These are phyloP conservation scores for Papilio demoleus DNA, from an alignment of 2,888 invertebrate species.

Conservation along the genomic window DNA sequence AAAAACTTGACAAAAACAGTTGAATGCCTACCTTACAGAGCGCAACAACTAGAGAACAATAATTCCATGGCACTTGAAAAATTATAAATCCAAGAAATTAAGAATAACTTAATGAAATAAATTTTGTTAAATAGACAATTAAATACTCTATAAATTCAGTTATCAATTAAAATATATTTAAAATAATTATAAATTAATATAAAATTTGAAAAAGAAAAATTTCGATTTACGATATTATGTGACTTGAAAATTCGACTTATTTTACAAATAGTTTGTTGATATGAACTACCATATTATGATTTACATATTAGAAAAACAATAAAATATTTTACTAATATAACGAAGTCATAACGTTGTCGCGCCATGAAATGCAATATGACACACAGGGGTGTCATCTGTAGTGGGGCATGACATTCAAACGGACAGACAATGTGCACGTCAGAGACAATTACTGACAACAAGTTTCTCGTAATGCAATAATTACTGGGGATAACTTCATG, in stretches of 20 bases:
- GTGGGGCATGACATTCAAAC: conserved; percentile 50
- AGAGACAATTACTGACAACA: conserved; percentile 59
- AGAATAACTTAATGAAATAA: too few species aligned
- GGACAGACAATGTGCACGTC: conserved; percentile 61
- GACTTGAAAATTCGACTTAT: too few species aligned
- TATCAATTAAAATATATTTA: background rate
- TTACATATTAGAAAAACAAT: background rate
- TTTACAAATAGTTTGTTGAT: too few species aligned
- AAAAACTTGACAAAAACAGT: conserved; percentile 54
- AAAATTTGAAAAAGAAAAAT: too few species aligned
- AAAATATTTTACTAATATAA: background rate
- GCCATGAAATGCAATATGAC: background rate
- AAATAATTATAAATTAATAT: too few species aligned
- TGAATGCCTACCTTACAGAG: conserved; percentile 48
- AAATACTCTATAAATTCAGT: too few species aligned
- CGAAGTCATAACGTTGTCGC: background rate
- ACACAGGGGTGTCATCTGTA: conserved; percentile 30
- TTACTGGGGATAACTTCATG: conserved; percentile 39
- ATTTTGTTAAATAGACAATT: too few species aligned
- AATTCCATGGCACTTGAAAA: background rate
- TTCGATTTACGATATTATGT: too few species aligned
- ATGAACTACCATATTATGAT: too few species aligned
- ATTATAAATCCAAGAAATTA: background rate
- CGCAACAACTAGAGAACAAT: background rate
- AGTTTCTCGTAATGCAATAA: conserved; percentile 50